These are phyloP conservation scores for Oophaga sylvatica DNA, from an alignment of 2,797 vertebrate species.

Conservation along the genomic window DNA sequence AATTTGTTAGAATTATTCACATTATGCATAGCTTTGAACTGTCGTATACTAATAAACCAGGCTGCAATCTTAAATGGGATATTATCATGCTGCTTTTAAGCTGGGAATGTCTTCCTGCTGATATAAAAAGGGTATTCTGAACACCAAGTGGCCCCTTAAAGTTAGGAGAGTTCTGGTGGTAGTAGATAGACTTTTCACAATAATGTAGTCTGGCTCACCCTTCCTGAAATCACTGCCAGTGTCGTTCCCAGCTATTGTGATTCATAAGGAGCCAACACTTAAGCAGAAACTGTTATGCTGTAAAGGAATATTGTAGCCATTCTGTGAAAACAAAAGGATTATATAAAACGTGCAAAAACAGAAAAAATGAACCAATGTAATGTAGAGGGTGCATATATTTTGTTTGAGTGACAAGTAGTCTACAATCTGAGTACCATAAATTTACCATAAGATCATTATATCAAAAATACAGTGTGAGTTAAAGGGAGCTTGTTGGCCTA, in stretches of 20 bases:
- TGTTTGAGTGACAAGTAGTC: too few relatives aligned
- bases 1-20: neutral
- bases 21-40: neutral
- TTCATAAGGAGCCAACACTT: conserved; percentile 63
- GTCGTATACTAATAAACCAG: neutral
- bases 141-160: conserved; percentile 52
- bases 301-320: conserved; percentile 13
- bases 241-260: conserved; percentile 67
- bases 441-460: too few relatives aligned
- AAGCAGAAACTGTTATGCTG: conserved; percentile 72
- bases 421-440: too few relatives aligned
- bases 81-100: conserved; percentile 17
- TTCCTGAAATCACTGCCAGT: conserved; percentile 75
- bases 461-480: too few relatives aligned
- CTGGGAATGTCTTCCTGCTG: conserved; percentile 54
- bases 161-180: conserved; percentile 72
- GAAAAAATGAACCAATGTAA: neutral
- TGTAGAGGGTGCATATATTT: neutral
- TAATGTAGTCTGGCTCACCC: conserved; percentile 72
- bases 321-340: conserved; percentile 18
- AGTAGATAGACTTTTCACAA: conserved; percentile 70
- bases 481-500: too few relatives aligned
- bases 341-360: neutral
- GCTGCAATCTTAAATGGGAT: conserved; percentile 2
- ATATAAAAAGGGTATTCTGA: conserved; percentile 47